Evolutionary conservation across 2,888 invertebrate genomes (phyloP).

Genomic region (Pheosia tremula): DNA sequence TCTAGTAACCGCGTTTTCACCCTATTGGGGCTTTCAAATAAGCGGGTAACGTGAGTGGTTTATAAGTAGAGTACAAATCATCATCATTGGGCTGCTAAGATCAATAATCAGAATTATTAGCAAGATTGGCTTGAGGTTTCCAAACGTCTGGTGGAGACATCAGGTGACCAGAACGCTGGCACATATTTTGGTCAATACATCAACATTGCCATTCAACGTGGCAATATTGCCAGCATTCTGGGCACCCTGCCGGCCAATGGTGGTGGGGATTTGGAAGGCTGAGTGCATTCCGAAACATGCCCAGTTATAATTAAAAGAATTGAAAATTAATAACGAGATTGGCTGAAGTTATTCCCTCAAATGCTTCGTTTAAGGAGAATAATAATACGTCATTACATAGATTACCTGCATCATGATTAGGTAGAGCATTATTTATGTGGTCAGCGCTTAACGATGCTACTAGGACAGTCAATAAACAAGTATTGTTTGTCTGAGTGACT

Average conservation of each 20-base stretch:
- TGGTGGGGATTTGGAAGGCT: no score
- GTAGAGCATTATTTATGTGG: no score
- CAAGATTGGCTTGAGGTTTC: background rate
- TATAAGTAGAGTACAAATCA: background rate
- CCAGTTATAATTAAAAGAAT: no score
- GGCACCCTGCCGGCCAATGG: no score
- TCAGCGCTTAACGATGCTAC: background rate
- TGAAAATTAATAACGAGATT: background rate
- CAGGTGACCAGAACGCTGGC: no score
- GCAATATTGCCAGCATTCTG: no score
- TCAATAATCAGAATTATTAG: background rate
- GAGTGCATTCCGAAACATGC: no score
- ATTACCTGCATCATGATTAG: no score
- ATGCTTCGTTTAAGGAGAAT: background rate
- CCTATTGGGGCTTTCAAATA: slow-evolving; percentile 15
- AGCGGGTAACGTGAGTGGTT: slow-evolving; percentile 8
- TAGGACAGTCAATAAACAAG: background rate
- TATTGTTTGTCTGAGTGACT: background rate
- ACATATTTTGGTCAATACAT: no score
- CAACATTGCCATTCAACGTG: no score
- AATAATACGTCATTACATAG: no score
- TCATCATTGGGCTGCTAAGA: background rate
- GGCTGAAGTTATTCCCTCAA: background rate
- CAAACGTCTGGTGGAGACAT: no score
- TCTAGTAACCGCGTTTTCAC: slow-evolving; percentile 36